Evolutionary conservation across 2,888 invertebrate species (phyloP), one percentile per base, ranked within the genome.

Genomic region (Ligdia adustata): DNA sequence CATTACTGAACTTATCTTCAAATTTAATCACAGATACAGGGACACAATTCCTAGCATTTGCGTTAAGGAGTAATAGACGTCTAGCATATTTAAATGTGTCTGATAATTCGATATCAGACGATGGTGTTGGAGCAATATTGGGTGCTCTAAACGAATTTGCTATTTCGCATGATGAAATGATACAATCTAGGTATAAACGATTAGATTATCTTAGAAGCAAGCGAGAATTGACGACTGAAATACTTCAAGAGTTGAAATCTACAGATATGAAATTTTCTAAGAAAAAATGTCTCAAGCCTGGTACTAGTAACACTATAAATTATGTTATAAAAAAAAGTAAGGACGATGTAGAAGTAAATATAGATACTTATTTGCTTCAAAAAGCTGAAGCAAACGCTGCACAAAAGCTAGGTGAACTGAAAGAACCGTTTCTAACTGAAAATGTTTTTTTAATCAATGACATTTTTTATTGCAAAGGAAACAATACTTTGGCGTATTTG

Each of bases 11-110:
- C 5, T 16, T 46, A 9, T 60, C 80, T 2, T 64, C 75, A 0
- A 84, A 85, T 44, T 65, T 31, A 28, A 79, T 85, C 2, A 74
- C 80, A 1, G 73, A 82, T 52, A 5, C 43, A 0, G 83, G 82
- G 1, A 72, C 64, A 0, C 62, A 56, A 15, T 51, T 52, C 46
- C 44, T 84, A 37, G 72, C 66, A 1, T 43, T 70, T 1, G 65
- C 65, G 0, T 40, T 84, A 3, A 57, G 79, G 35, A 47, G 69
- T 3, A 46, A 46, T 5, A 46, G 34, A 29, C 22, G 13, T 6
- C 16, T 46, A 3, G 14, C 9, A 4, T 40, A 46, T 29, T 9
- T 46, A 9, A 46, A 46, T 9, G 3, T 46, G 16, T 28, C 39
- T 5, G 40, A 35, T 46, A 46, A 46, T 16, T 11, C 3, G 1